Evolutionary conservation across 2,113 vertebrate genomes (phyloP), one percentile per base, ranked within the genome.

Genomic region (Tautogolabrus adspersus): DNA sequence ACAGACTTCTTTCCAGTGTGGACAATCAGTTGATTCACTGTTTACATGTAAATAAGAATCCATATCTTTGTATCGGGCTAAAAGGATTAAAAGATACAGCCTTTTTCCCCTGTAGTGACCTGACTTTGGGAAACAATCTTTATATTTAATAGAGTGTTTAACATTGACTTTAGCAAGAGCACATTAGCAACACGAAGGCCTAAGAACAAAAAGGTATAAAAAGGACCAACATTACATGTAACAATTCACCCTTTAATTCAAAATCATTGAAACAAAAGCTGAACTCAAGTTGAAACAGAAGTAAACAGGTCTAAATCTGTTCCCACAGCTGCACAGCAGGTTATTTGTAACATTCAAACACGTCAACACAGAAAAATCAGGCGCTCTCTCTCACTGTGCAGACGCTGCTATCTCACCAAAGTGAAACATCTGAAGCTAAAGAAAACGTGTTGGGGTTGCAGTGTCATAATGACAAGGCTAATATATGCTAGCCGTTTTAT

Each of bases 31-130:
- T 18, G 6, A n/a, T 52, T 52, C n/a, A 52, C 38, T 1, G 21
- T 66, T 72, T 60, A 72, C 46, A 70, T 30, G 38, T 74, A 30
- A 71, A 72, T 30, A 9, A 77, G 11, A 42, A 59, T 51, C 40
- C 9, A 0, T 62, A 38, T 66, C 75, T 77, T 37, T 75, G 23
- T 60, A 37, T 38, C 72, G 34, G 16, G 6, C 23, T 10, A 8
- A 4, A 37, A 19, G 61, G 60, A 62, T 66, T 66, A 49, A 0
- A 10, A 40, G 23, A 59, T 19, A 42, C 46, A 19, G 47, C 47
- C 30, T 34, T 46, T 18, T 49, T 64, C 46, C 26, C 10, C 37
- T 11, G 6, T 6, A 76, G 46, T 19, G 9, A 66, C 30, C 15
- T 12, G 2, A 19, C 66, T 57, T 34, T 52, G 18, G 7, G 18